A percentile compares a stretch with the other conserved stretches of the same genome.
These are phyloP conservation scores for Heteronetta atricapilla DNA, from an alignment of 2,113 vertebrate genomes.

Conservation along the genomic window DNA sequence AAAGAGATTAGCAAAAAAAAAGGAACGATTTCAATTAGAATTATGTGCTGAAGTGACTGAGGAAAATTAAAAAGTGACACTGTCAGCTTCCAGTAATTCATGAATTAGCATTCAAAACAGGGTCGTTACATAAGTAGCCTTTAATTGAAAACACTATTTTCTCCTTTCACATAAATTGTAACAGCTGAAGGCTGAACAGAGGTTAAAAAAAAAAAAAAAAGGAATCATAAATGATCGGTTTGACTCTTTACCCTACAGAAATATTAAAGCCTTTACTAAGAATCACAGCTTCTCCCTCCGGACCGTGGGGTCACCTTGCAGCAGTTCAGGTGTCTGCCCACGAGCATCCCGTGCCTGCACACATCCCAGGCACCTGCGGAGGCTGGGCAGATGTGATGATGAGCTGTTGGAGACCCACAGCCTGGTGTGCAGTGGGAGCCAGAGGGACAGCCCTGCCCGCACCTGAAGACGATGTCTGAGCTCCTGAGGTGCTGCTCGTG, in stretches of 20 bases:
- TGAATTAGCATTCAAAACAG: conserved; percentile 61
- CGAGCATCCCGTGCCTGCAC: fast-evolving
- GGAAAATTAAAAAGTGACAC: conserved; percentile 20
- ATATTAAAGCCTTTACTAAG: background rate
- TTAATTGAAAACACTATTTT: conserved; percentile 58
- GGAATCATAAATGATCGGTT: conserved; percentile 1
- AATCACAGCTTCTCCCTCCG: background rate
- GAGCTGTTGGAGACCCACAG: background rate
- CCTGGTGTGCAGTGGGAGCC: background rate
- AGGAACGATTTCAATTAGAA: background rate
- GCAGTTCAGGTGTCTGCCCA: background rate
- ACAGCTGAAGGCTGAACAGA: background rate
- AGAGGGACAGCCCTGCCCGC: background rate
- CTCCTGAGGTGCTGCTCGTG: background rate
- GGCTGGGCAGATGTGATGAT: background rate
- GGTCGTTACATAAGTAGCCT: conserved; percentile 35
- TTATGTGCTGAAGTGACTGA: conserved; percentile 9
- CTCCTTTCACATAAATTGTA: background rate
- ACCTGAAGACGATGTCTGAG: background rate
- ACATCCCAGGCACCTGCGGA: fast-evolving
- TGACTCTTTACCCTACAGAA: background rate
- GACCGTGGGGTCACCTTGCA: background rate
- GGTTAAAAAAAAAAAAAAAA: background rate
- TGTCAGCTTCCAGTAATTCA: conserved; percentile 31
- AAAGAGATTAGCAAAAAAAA: conserved; percentile 12